A percentile compares a stretch with the other conserved stretches of the same genome.
phyloP scores from a whole-genome alignment of 2,888 invertebrate genomes.

The Machimus atricapillus region DNA sequence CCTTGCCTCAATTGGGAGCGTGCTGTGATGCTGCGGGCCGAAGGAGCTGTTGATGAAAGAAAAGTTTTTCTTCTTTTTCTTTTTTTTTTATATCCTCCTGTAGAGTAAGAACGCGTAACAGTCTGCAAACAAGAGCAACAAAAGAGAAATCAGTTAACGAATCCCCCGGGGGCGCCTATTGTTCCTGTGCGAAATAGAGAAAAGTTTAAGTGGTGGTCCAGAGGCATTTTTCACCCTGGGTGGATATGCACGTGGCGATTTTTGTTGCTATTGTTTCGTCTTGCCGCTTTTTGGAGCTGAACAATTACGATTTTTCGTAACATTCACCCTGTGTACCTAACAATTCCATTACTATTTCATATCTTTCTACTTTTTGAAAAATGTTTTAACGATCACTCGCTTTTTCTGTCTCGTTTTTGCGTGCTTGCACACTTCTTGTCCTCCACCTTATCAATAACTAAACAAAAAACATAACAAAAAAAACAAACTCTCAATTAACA shows the following conservation, averaged over 20 bases:
- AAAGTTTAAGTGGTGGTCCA: slow-evolving; percentile 23
- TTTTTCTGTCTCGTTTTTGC: slow-evolving; percentile 37
- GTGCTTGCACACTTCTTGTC: slow-evolving; percentile 44
- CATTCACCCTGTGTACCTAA: not conserved
- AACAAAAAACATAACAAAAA: not conserved
- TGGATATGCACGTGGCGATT: slow-evolving; percentile 11
- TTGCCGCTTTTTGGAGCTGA: slow-evolving; percentile 24
- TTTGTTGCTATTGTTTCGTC: slow-evolving; percentile 32
- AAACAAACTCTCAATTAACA: not conserved
- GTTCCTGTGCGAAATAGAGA: slow-evolving; percentile 4
- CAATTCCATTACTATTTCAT: slow-evolving; percentile 14
- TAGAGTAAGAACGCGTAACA: slow-evolving; percentile 31
- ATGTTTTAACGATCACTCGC: slow-evolving; percentile 34
- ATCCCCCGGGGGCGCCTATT: not conserved
- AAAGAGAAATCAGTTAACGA: slow-evolving; percentile 30
- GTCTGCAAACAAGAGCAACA: slow-evolving; percentile 26
- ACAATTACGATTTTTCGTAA: not conserved
- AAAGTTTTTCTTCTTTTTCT: not conserved
- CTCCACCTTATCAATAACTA: slow-evolving; percentile 23
- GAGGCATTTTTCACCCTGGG: not conserved
- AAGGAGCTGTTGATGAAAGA: not conserved
- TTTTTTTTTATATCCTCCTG: slow-evolving; percentile 7
- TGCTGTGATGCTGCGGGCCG: not conserved
- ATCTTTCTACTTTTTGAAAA: not conserved
- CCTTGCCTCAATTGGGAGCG: not conserved